phyloP scores from a whole-genome alignment of 2,113 vertebrate genomes.

The Genyomyrus donnyi region DNA sequence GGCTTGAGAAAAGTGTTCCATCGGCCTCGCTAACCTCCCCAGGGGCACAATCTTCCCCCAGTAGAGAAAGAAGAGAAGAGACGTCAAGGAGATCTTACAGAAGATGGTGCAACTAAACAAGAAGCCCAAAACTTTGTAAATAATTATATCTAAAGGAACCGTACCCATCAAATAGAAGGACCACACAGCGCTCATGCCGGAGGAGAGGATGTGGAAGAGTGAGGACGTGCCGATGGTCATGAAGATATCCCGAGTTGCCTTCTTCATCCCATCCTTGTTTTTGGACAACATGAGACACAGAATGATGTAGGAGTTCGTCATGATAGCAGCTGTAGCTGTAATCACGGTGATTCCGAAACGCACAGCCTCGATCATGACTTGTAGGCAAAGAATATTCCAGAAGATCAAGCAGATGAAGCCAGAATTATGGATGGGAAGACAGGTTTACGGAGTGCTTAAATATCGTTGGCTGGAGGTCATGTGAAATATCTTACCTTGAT shows the following conservation, averaged over 20 bases:
- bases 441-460: not conserved
- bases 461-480: not conserved
- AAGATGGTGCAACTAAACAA: not conserved
- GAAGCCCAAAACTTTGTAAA: not conserved
- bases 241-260: not conserved
- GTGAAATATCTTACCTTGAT: not conserved
- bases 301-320: not conserved
- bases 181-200: not conserved
- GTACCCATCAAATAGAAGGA: not conserved
- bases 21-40: not conserved
- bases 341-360: not conserved
- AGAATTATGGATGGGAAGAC: not conserved
- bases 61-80: conserved; percentile 5
- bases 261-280: not conserved
- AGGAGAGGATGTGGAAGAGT: not conserved
- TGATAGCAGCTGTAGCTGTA: not conserved
- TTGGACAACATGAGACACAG: not conserved
- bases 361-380: not conserved
- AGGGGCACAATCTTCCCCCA: not conserved
- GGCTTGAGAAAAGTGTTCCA: not conserved
- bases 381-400: not conserved
- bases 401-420: not conserved
- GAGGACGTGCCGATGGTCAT: not conserved
- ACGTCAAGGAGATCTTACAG: not conserved
- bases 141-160: not conserved